A percentile compares a stretch with the other conserved stretches of the same genome.
Conservation (phyloP, 2,888 invertebrate species). For the Augochlorella aurata region DNA sequence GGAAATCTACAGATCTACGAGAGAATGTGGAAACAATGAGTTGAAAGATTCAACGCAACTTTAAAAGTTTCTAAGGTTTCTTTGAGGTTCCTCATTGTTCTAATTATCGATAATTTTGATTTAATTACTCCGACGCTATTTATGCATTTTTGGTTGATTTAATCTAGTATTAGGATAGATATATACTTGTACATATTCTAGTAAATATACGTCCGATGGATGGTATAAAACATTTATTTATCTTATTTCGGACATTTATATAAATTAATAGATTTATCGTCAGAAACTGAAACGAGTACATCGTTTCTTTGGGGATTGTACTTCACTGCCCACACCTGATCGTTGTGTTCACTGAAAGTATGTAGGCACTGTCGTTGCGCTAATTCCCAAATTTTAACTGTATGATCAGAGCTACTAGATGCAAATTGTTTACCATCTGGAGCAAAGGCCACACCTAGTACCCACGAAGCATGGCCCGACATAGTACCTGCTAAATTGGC, state of each 20-base stretch:
- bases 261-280: conserved; percentile 93
- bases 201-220: too few species aligned
- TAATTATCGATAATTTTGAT: too few species aligned
- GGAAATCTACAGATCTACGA: too few species aligned
- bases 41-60: too few species aligned
- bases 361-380: conserved; percentile 94
- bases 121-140: too few species aligned
- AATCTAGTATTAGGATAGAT: too few species aligned
- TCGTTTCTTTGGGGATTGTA: conserved; percentile 94
- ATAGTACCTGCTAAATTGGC: conserved; percentile 95
- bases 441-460: conserved; percentile 95
- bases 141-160: too few species aligned
- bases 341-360: conserved; percentile 95
- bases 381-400: conserved; percentile 97
- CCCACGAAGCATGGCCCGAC: conserved; percentile 98
- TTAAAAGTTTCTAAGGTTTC: too few species aligned
- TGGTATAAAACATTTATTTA: conserved; percentile 71
- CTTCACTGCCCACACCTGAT: conserved; percentile 97
- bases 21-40: too few species aligned
- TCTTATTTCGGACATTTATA: conserved; percentile 90
- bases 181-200: too few species aligned
- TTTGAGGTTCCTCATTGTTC: too few species aligned
- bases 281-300: conserved; percentile 93
- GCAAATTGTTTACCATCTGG: conserved; percentile 96
- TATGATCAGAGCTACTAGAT: conserved; percentile 96